These are phyloP conservation scores for Nyctalus aviator DNA, from an alignment of 2,797 vertebrate species.

Conservation along the genomic window DNA sequence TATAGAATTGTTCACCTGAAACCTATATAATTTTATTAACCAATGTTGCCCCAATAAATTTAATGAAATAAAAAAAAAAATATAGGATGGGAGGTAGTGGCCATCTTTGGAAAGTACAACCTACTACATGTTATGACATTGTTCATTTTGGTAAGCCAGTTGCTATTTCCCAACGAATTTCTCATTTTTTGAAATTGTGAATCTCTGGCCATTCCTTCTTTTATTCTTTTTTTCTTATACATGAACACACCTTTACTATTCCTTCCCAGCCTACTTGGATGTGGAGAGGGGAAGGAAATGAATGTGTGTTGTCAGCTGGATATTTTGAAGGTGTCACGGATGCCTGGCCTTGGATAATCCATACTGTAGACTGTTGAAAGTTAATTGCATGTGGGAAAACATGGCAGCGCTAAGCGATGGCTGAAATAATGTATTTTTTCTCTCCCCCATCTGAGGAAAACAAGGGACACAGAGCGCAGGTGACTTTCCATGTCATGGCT, in stretches of 20 bases:
- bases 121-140: not conserved
- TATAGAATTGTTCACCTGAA: not conserved
- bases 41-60: too few species aligned
- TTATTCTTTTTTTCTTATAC: not conserved
- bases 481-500: not conserved
- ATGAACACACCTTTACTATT: conserved; percentile 7
- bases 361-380: not conserved
- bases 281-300: not conserved
- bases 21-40: not conserved
- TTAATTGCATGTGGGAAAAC: not conserved
- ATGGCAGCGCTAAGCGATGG: not conserved
- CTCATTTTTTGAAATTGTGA: not conserved
- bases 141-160: not conserved
- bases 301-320: not conserved
- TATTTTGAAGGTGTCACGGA: not conserved
- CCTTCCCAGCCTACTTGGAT: not conserved
- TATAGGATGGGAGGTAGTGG: not conserved
- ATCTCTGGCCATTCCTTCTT: not conserved
- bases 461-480: not conserved
- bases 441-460: conserved; percentile 5
- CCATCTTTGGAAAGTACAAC: not conserved
- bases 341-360: not conserved
- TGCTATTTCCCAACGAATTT: not conserved
- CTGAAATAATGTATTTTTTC: not conserved
- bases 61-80: not conserved